These are phyloP conservation scores for Lophius piscatorius DNA, from an alignment of 2,113 vertebrate genomes.

Conservation along the genomic window DNA sequence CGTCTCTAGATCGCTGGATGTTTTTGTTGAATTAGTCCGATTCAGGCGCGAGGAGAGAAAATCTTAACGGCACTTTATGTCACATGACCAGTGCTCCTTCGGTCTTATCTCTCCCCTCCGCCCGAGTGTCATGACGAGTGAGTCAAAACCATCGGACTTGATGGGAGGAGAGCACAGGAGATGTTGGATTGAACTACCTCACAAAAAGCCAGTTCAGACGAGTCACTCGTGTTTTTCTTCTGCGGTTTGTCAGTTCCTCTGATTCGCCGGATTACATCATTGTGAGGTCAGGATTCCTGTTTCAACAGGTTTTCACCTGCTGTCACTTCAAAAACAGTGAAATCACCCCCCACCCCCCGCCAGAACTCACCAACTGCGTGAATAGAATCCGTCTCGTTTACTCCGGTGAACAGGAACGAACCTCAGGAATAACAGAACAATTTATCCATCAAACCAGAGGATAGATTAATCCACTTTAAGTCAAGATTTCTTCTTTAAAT, in stretches of 20 bases:
- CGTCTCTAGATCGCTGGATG: neutral
- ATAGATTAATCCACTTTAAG: conserved; percentile 1
- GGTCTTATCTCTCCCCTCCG: neutral
- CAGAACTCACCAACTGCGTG: too few species aligned
- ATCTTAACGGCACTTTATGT: neutral
- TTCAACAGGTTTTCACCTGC: too few species aligned
- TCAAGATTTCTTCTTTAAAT: too few species aligned
- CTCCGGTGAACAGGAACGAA: neutral
- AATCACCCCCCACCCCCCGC: too few species aligned
- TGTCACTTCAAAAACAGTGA: too few species aligned
- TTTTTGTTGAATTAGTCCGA: neutral
- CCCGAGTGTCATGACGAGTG: neutral
- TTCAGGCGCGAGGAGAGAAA: neutral
- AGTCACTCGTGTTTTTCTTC: conserved; percentile 4
- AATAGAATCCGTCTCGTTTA: too few species aligned
- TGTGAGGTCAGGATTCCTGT: too few species aligned
- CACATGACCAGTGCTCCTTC: neutral
- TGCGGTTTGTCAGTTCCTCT: neutral
- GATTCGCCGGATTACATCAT: too few species aligned
- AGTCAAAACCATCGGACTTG: conserved; percentile 15
- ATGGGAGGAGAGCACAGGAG: conserved; percentile 26
- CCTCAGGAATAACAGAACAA: neutral
- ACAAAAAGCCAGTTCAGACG: conserved; percentile 30
- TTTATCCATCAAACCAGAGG: neutral
- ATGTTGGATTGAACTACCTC: conserved; percentile 55